Evolutionary conservation across 1,140 invertebrate species (phyloP).

Genomic region (Oryzaephilus surinamensis): DNA sequence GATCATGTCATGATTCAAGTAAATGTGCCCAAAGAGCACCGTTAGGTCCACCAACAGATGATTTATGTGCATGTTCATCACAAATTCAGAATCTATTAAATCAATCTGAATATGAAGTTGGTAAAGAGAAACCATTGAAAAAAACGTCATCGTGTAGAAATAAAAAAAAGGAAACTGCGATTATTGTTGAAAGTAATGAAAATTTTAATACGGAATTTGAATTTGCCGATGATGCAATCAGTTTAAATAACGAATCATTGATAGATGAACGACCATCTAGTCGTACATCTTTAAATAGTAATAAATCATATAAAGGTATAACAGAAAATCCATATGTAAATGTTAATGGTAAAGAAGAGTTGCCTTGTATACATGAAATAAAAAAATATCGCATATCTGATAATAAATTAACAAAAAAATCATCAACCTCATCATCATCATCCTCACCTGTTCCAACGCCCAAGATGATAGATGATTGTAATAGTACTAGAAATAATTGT

Average conservation of each 20-base stretch:
- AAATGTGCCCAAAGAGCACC: constrained; percentile 29
- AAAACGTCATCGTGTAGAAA: constrained; percentile 15
- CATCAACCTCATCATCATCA: background rate
- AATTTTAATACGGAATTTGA: constrained; percentile 42
- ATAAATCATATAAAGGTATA: constrained; percentile 8
- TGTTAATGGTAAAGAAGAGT: constrained; percentile 57
- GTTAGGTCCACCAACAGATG: constrained; percentile 30
- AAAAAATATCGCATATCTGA: constrained; percentile 25
- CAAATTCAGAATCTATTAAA: constrained; percentile 27
- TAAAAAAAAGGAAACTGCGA: constrained; percentile 18
- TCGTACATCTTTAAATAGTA: constrained; percentile 5
- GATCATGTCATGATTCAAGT: constrained; percentile 19
- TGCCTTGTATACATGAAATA: constrained; percentile 41
- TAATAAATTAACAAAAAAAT: constrained; percentile 13
- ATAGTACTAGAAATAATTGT: background rate
- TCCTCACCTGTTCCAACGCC: no score
- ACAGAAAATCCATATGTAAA: constrained; percentile 39
- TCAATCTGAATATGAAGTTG: constrained; percentile 31
- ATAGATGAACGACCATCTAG: constrained; percentile 3
- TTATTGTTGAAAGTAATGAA: no score
- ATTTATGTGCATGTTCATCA: constrained; percentile 23
- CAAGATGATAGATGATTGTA: no score
- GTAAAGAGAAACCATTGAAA: constrained; percentile 23
- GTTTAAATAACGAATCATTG: constrained; percentile 33
- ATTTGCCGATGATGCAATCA: constrained; percentile 46